phyloP scores from a whole-genome alignment of 2,797 vertebrate genomes.

The Rhinoraja longicauda region DNA sequence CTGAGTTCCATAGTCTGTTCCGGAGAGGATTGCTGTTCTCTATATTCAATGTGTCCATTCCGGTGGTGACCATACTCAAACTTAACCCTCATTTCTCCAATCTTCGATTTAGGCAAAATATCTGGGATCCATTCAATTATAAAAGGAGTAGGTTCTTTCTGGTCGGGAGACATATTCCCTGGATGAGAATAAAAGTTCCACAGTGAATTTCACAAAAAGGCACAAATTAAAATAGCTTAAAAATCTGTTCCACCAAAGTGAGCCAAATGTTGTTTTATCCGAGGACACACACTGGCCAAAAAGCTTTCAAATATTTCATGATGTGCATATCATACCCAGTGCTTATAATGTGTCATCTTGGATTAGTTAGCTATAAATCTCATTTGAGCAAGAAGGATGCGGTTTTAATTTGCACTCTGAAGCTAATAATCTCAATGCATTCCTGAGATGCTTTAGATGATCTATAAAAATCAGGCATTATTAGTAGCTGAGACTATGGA shows the following conservation, averaged over 20 bases:
- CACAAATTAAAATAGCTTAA: neutral
- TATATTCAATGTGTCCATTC: conserved; percentile 61
- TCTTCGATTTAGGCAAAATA: conserved; percentile 71
- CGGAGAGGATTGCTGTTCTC: conserved; percentile 49
- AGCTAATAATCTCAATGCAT: neutral
- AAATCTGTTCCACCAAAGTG: neutral
- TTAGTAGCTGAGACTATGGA: too few species aligned
- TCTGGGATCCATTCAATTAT: conserved; percentile 87
- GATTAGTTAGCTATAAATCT: neutral
- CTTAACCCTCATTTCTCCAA: conserved; percentile 77
- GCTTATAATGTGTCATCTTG: neutral
- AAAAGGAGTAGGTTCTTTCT: conserved; percentile 74
- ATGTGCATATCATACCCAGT: neutral
- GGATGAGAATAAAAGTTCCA: conserved; percentile 18
- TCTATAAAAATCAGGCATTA: too few species aligned
- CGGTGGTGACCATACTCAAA: conserved; percentile 82
- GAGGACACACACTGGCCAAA: neutral
- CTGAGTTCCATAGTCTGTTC: conserved; percentile 56
- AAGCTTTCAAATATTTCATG: neutral
- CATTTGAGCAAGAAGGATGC: neutral
- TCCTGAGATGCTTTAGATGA: too few species aligned
- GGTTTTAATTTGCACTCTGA: neutral
- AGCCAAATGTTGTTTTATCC: neutral
- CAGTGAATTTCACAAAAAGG: neutral
- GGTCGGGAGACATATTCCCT: conserved; percentile 68